Evolutionary conservation across 2,113 vertebrate species (phyloP), one percentile per base, ranked within the genome.

Genomic region (Delphinus delphis): DNA sequence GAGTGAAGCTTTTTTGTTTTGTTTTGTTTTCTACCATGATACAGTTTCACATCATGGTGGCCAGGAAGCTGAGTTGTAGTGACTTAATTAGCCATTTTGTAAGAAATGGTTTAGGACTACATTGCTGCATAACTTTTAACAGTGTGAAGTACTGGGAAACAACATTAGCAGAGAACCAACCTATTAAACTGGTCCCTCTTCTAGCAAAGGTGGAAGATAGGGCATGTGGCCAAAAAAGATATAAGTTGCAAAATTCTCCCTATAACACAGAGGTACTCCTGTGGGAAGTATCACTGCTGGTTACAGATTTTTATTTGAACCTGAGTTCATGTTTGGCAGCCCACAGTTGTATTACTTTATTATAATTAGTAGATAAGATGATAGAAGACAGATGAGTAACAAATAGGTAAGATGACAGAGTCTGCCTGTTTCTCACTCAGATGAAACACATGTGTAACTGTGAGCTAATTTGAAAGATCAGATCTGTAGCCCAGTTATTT

Each of bases 391-490:
- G 67, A 63, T 85, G 12, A 41, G 25, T 85, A 70, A 67, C 11
- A 25, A 76, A 36, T 36, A 93, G 3, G 12, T 86, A 33, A 38
- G 73, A 67, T 83, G 63, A 86, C 21, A 81, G 58, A 65, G 0
- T 50, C 20, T 63, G 5, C 68, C 25, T 90, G 53, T 67, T 77
- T 38, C 70, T 92, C 88, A 91, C 41, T 86, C 36, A 41, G 88
- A 86, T 26, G 68, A 94, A 97, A 71, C 20, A 53, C 50, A 68
- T 83, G 89, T 93, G 13, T 67, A 90, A 47, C 58, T 44, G 4
- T 76, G 84, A 91, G 25, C 84, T 96, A 93, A 50, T 71, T 91
- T 90, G 84, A 83, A 97, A 92, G 10, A 44, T 74, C 33, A 58
- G 8, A 81, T 95, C 31, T 88, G 23, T 68, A 83, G 67, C 23